Evolutionary conservation across 2,797 vertebrate species (phyloP), one percentile per base, ranked within the genome.

Genomic region (Galago senegalensis): DNA sequence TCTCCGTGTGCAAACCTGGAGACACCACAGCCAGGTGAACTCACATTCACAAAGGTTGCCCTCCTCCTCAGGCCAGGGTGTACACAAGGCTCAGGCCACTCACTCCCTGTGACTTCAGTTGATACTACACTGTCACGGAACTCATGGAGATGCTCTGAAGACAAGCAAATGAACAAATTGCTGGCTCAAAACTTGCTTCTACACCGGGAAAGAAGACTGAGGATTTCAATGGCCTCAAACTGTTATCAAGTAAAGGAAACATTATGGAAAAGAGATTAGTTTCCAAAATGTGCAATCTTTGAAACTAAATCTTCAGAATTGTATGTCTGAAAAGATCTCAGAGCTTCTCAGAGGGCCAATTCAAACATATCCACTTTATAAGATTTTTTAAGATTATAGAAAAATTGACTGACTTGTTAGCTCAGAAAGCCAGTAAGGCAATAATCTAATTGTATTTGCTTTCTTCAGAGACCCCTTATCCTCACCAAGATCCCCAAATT

Each of bases 301-400:
- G 49, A 53, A 16, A 53, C 14, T 17, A 53, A 53, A 53, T 53
- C 49, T 53, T 53, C 49, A 53, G 14, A 53, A 53, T 53, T 53
- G 14, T 53, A 53, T 53, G 49, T 53, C 49, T 53, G 49, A 16
- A 53, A 14, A 53, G 49, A 16, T 53, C 49, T 53, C 49, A 53
- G 49, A 53, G 49, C 14, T 96, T 98, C 96, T 98, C 96, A 97
- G 98, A 98, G 98, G 97, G 98, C 98, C 98, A 98, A 92, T 98
- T 98, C 97, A 98, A 95, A 96, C 87, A 72, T 97, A 98, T 89
- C 97, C 94, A 95, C 98, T 53, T 97, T 98, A 89, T 81, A 97
- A 98, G 97, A 97, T 98, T 98, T 97, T 96, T 91, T 49, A 70
- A 95, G 81, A 53, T 53, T n/a, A 21, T 43, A 58, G 58, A 89